These are phyloP conservation scores for Gastracanthus pulcherrimus DNA, from an alignment of 2,888 invertebrate species.

Conservation along the genomic window DNA sequence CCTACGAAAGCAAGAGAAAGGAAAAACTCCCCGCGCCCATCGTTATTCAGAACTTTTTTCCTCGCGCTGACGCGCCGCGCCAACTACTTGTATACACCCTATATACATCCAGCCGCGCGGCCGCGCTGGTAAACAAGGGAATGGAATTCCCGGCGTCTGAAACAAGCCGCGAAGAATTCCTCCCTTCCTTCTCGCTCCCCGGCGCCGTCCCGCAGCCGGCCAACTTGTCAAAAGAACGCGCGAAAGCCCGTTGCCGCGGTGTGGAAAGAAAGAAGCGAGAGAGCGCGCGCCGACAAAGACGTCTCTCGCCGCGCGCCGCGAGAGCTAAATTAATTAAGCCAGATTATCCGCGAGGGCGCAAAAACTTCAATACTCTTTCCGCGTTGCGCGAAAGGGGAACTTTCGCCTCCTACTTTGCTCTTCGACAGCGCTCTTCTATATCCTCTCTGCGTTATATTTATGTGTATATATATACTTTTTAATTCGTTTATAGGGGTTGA, in stretches of 20 bases:
- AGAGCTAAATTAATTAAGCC: constrained; percentile 69
- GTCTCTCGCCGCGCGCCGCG: not conserved
- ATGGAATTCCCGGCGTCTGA: no score
- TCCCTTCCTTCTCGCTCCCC: not conserved
- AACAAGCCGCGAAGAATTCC: no score
- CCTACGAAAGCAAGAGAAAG: no score
- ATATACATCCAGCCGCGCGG: no score
- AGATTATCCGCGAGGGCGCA: constrained; percentile 65
- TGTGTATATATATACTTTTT: constrained; percentile 19
- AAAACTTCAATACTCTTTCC: constrained; percentile 63
- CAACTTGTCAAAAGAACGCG: constrained; percentile 46
- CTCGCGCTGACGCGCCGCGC: no score
- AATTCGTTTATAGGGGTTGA: constrained; percentile 47
- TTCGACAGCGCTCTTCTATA: not conserved
- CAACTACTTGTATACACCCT: no score
- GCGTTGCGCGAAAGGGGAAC: not conserved
- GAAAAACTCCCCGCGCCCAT: no score
- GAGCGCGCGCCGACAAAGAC: constrained; percentile 19
- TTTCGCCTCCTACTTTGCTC: not conserved
- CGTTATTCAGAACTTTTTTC: no score
- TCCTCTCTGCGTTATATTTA: no score
- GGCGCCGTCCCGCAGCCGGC: not conserved
- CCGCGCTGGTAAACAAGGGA: no score
- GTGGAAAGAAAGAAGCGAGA: not conserved
- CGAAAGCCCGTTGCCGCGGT: not conserved